A percentile compares a stretch with the other conserved stretches of the same genome.
phyloP scores from a whole-genome alignment of 2,113 vertebrate species.

The Pseudopodoces humilis region DNA sequence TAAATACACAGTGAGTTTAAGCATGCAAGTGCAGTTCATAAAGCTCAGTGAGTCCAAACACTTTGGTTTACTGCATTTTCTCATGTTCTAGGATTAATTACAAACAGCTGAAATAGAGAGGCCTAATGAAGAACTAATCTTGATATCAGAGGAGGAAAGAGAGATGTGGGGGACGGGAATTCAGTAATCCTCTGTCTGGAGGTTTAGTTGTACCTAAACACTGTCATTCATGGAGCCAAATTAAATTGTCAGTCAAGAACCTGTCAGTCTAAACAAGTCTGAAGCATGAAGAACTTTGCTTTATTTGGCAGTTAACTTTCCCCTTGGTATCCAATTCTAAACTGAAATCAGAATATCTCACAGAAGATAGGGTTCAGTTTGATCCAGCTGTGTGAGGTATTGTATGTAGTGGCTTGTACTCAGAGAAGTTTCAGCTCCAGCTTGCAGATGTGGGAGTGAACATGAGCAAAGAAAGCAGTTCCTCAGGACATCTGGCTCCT shows the following conservation, averaged over 20 bases:
- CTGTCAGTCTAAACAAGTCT: background rate
- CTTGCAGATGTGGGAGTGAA: background rate
- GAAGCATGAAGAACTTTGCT: background rate
- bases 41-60: background rate
- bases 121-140: background rate
- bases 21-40: background rate
- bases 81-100: background rate
- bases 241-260: background rate
- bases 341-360: background rate
- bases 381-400: background rate
- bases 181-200: background rate
- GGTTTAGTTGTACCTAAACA: background rate
- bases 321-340: background rate
- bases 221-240: background rate
- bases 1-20: background rate
- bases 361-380: background rate
- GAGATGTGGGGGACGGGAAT: background rate
- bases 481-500: background rate
- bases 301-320: background rate
- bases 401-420: background rate
- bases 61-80: background rate
- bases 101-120: background rate
- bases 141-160: background rate
- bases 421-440: background rate
- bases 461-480: background rate